Percentiles rank a stretch among this genome's conserved stretches.
Evolutionary conservation across 1,140 invertebrate species (phyloP).

Genomic region (Nixonia krombeini): DNA sequence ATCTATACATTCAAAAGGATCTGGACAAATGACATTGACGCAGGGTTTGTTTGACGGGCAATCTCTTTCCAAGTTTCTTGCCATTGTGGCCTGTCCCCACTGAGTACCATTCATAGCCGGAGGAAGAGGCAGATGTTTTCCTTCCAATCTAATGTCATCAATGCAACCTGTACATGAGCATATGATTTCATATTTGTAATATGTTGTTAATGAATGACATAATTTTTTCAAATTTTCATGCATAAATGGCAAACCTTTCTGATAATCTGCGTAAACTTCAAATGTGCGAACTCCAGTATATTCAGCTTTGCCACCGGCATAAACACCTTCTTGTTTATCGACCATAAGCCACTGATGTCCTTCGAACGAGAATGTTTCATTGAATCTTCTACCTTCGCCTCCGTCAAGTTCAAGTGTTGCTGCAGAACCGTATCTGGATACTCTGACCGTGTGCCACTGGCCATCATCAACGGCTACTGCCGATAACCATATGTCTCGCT

Average conservation of each 20-base stretch:
- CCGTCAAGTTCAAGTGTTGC: slow-evolving; percentile 95
- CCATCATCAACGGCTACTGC: slow-evolving; percentile 94
- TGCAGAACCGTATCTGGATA: slow-evolving; percentile 91
- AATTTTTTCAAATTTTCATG: slow-evolving; percentile 3
- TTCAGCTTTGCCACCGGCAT: slow-evolving; percentile 94
- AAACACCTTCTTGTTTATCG: slow-evolving; percentile 95
- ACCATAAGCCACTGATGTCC: slow-evolving; percentile 93
- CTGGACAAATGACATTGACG: slow-evolving; percentile 89
- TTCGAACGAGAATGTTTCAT: slow-evolving; percentile 92
- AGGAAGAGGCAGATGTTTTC: slow-evolving; percentile 90
- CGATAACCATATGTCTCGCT: slow-evolving; percentile 91
- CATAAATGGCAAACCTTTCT: slow-evolving; percentile 79
- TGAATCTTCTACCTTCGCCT: slow-evolving; percentile 94
- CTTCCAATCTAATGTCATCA: slow-evolving; percentile 90
- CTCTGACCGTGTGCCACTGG: slow-evolving; percentile 95
- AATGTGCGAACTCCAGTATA: slow-evolving; percentile 93
- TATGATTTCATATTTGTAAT: background rate
- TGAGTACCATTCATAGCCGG: slow-evolving; percentile 95
- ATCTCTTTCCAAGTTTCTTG: slow-evolving; percentile 88
- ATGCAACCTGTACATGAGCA: slow-evolving; percentile 77
- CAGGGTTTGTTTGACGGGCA: slow-evolving; percentile 96
- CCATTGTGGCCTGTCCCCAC: slow-evolving; percentile 94
- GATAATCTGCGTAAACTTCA: slow-evolving; percentile 95
- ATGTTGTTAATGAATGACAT: no score
- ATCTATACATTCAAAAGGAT: slow-evolving; percentile 96